Base-by-base conservation (phyloP, 1,140 invertebrate genomes). In the Sycobia sp. region DNA sequence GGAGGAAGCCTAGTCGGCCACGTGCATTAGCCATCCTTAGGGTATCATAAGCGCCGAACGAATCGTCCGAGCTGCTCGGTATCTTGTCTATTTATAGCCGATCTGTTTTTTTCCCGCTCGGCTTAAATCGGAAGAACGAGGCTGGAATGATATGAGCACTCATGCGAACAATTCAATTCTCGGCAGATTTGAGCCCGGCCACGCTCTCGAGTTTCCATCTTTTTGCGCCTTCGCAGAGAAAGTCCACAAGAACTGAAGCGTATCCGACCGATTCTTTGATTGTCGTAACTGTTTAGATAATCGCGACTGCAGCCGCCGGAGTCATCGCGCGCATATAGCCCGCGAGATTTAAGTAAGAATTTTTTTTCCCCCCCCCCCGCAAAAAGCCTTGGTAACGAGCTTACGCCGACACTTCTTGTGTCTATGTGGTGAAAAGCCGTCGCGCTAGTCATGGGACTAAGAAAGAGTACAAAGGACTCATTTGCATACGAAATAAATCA, bases 41-140 rank as follows among this genome's bases (percentile, higher is more conserved):
- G 16, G 23, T 16, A n/a, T n/a, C 49, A 61, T 51, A 47, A 60
- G 39, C 49, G 25, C 39, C 18, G 27, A 3, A 16, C 32, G 39
- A 61, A 47, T 61, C 60, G 51, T 46, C 34, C 60, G 49, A 18
- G 38, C 32, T 47, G 34, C 25, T 11, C 23, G 16, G 16, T 20
- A n/a, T 43, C 41, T 20, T 41, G 25, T 13, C 53, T 56, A 56
- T 63, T 63, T 63, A 63, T 56, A 49, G 53, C 16, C 61, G 53
- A 22, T 39, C 32, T 47, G 32, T 49, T 47, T 36, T 49, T 47
- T 41, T 44, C 27, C 32, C 50, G 25, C 10, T 54, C 50, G 29
- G 27, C 14, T 41, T 25, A 14, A 20, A 53, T 61, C 59, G 38
- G 59, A 61, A 53, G 57, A 60, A 27, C 36, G 16, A 14, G 14